A percentile compares a stretch with the other conserved stretches of the same genome.
phyloP scores from a whole-genome alignment of 2,888 invertebrate species.

The Metacarcinus magister region DNA sequence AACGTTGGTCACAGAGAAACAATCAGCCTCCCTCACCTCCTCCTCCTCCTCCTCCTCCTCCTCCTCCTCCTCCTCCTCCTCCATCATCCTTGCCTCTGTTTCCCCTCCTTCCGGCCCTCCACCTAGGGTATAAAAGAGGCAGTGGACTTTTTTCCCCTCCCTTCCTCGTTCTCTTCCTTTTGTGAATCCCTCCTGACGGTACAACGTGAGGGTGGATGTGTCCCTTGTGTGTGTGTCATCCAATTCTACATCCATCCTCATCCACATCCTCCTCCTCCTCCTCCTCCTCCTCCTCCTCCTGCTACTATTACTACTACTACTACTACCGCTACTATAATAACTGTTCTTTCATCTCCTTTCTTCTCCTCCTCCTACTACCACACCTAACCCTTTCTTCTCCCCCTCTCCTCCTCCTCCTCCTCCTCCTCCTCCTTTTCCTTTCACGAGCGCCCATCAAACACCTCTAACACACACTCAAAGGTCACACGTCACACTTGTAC shows the following conservation, averaged over 20 bases:
- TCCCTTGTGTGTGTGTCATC: neutral
- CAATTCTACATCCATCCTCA: neutral
- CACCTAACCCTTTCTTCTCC: neutral
- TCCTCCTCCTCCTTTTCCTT: neutral
- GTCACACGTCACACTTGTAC: no score
- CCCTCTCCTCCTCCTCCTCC: neutral
- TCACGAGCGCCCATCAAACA: no score
- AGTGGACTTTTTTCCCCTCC: neutral
- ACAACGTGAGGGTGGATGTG: neutral
- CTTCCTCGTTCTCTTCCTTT: neutral
- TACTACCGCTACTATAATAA: neutral
- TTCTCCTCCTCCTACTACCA: neutral
- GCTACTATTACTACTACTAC: neutral
- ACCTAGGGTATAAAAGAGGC: neutral
- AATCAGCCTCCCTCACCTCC: neutral
- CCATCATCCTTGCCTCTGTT: neutral
- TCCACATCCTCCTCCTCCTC: neutral
- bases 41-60: constrained; percentile 28
- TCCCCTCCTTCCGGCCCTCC: constrained; percentile 37
- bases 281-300: neutral
- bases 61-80: constrained; percentile 8
- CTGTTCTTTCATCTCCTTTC: neutral
- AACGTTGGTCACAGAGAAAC: constrained; percentile 3
- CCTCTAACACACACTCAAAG: no score
- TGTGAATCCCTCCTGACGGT: neutral